Evolutionary conservation across 2,797 vertebrate genomes (phyloP).

Genomic region (Schizopygopsis malacanthus): DNA sequence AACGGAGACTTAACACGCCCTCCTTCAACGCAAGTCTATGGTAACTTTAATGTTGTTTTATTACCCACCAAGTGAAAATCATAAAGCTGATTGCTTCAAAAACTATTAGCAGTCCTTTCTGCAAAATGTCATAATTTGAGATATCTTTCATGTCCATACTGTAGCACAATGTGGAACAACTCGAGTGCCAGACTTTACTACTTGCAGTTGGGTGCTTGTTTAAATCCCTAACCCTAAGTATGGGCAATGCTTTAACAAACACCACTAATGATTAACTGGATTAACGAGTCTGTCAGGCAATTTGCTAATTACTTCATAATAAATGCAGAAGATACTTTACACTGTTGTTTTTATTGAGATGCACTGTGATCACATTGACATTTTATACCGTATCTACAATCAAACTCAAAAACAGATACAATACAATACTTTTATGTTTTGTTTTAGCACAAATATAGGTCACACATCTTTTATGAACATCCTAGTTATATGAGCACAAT

Average conservation of each 20-base stretch:
- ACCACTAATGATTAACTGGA: slow-evolving; percentile 40
- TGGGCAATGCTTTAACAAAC: not conserved
- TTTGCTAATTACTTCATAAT: slow-evolving; percentile 32
- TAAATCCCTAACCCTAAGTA: not conserved
- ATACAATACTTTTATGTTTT: not conserved
- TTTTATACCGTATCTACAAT: not conserved
- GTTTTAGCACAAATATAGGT: slow-evolving; percentile 1
- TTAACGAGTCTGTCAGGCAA: slow-evolving; percentile 27
- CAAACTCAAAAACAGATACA: not conserved
- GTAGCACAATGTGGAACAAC: not conserved
- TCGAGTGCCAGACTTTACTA: not conserved
- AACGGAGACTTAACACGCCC: not conserved
- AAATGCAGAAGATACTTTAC: not conserved
- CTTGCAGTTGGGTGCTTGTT: not conserved
- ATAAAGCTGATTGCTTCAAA: not conserved
- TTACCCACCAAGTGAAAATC: not conserved
- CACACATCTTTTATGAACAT: not conserved
- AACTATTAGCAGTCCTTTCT: not conserved
- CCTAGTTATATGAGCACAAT: not conserved
- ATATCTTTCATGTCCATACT: not conserved
- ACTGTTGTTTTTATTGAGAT: slow-evolving; percentile 14
- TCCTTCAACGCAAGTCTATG: not conserved
- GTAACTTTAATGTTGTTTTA: not conserved
- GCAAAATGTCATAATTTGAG: not conserved
- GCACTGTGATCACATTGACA: not conserved